A percentile compares a stretch with the other conserved stretches of the same genome.
Conservation (phyloP, 2,113 vertebrate genomes). For the Melozone crissalis region DNA sequence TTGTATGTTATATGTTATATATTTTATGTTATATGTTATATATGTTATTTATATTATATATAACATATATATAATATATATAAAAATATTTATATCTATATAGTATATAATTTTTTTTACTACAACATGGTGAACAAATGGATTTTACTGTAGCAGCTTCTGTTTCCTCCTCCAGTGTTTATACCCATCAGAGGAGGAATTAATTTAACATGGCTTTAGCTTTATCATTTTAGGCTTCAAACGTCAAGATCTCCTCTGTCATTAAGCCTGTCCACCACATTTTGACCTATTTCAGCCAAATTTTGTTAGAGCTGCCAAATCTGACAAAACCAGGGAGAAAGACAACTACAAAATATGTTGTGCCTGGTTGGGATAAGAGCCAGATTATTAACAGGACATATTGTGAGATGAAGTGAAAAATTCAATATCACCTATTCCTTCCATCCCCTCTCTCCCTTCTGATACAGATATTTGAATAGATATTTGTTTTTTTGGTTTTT, state of each 20-base stretch:
- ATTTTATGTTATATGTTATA: too few species aligned
- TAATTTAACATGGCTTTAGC: background rate
- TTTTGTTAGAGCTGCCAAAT: background rate
- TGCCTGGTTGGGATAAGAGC: constrained; percentile 12
- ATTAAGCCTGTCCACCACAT: background rate
- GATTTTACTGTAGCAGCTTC: background rate
- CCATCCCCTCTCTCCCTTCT: background rate
- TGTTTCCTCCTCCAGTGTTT: background rate
- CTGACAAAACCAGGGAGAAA: background rate
- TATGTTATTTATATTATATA: too few species aligned
- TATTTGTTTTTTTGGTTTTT: background rate
- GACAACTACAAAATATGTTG: constrained; percentile 18
- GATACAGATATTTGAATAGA: background rate
- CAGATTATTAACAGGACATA: constrained; percentile 47
- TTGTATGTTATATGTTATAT: too few species aligned
- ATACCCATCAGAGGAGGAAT: background rate
- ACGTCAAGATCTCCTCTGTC: background rate
- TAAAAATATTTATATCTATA: too few species aligned
- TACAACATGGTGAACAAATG: background rate
- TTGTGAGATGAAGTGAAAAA: constrained; percentile 25
- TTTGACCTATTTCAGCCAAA: background rate
- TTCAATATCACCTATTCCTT: background rate
- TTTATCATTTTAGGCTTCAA: background rate
- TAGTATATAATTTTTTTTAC: background rate
- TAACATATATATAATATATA: too few species aligned